Evolutionary conservation across 2,113 vertebrate species (phyloP).

Genomic region (Ophthalmolycus amberensis): DNA sequence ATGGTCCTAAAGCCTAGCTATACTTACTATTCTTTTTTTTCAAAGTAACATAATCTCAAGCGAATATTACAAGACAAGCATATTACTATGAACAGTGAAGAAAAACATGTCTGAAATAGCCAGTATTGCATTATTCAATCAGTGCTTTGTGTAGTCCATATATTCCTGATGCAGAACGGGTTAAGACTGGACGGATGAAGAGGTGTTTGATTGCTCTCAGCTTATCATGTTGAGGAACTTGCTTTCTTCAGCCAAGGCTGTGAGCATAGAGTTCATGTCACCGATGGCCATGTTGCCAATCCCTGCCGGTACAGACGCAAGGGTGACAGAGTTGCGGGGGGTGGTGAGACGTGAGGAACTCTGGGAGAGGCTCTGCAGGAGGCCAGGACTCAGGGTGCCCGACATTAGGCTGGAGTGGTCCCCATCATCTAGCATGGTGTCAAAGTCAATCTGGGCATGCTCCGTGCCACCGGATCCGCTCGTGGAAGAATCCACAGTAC

Average conservation of each 20-base stretch:
- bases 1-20: conserved; percentile 60
- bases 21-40: conserved; percentile 53
- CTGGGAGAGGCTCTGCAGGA: conserved; percentile 96
- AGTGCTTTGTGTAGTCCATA: conserved; percentile 74
- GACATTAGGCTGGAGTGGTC: conserved; percentile 98
- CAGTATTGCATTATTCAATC: conserved; percentile 68
- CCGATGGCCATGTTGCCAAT: conserved; percentile 99
- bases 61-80: conserved; percentile 70
- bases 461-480: conserved; percentile 83
- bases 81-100: conserved; percentile 47
- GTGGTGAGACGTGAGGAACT: conserved; percentile 97
- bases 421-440: conserved; percentile 96
- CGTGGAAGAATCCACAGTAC: conserved; percentile 92
- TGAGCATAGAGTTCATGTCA: conserved; percentile 99
- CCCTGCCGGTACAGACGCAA: conserved; percentile 91
- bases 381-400: conserved; percentile 92
- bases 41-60: conserved; percentile 57
- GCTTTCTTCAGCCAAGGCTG: conserved; percentile 95
- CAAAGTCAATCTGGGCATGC: conserved; percentile 94
- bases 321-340: conserved; percentile 93
- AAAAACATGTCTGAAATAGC: conserved; percentile 41
- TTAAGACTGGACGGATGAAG: conserved; percentile 42
- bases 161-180: conserved; percentile 67
- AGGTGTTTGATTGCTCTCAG: conserved; percentile 77
- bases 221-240: conserved; percentile 98